Conservation (phyloP, 1,140 invertebrate species). For the Chrysomallon squamiferum region DNA sequence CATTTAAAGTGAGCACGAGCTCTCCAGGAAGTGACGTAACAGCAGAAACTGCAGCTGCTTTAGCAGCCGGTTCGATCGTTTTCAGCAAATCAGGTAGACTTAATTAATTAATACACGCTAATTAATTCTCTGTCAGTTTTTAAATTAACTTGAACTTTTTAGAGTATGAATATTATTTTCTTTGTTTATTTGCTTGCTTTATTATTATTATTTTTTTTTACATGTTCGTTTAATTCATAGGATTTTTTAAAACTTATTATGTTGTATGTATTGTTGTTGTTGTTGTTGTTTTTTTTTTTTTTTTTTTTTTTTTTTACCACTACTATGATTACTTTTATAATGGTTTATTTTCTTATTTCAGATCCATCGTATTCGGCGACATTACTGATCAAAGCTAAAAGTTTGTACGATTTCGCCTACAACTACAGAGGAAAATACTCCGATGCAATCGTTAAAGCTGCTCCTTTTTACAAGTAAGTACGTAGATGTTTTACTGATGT, state of each 20-base stretch:
- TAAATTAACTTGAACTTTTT: too few species aligned
- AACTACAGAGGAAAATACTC: conserved; percentile 67
- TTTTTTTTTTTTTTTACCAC: neutral
- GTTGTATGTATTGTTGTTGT: too few species aligned
- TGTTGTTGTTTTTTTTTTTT: neutral
- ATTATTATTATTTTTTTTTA: too few species aligned
- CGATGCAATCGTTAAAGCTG: conserved; percentile 12
- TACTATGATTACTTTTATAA: neutral
- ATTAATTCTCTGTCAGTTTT: too few species aligned
- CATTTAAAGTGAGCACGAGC: conserved; percentile 69
- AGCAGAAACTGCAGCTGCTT: conserved; percentile 71
- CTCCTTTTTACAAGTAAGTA: neutral
- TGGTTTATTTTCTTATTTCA: neutral
- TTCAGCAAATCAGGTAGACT: conserved; percentile 60
- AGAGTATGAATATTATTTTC: too few species aligned
- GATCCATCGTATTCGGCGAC: conserved; percentile 66
- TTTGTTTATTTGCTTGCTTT: too few species aligned
- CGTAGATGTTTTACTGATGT: too few species aligned
- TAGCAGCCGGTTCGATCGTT: conserved; percentile 68
- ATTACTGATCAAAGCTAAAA: conserved; percentile 66
- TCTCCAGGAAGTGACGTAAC: conserved; percentile 71
- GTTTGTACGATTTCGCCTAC: conserved; percentile 71
- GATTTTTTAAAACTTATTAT: too few species aligned
- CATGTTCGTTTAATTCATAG: too few species aligned
- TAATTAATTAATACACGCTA: too few species aligned